Percentiles rank a stretch among this genome's conserved stretches.
Conservation (phyloP, 2,797 vertebrate species). For the Natrix natrix region DNA sequence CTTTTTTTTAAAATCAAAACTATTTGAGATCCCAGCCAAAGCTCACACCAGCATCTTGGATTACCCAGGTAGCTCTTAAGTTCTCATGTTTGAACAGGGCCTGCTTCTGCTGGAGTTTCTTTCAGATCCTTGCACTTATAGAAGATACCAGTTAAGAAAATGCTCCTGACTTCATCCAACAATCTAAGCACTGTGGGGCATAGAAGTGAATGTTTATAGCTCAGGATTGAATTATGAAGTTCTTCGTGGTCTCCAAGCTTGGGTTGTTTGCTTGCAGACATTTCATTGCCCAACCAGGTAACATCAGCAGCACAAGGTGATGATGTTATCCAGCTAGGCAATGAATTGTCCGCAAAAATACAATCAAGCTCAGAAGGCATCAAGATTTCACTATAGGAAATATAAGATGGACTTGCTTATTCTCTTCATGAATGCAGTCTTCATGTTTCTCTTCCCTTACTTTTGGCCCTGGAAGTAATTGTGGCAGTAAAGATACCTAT, state of each 20-base stretch:
- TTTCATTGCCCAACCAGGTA: background rate
- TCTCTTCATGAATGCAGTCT: background rate
- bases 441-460: background rate
- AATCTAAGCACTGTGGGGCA: background rate
- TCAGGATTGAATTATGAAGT: background rate
- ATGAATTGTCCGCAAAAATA: background rate
- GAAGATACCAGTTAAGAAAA: background rate
- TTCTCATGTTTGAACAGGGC: background rate
- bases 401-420: background rate
- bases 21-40: background rate
- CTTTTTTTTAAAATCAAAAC: background rate
- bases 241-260: background rate
- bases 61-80: background rate
- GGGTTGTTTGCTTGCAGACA: background rate
- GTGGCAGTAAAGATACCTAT: background rate
- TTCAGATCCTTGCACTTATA: background rate
- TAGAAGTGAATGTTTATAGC: background rate
- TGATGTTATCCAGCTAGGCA: background rate
- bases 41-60: background rate
- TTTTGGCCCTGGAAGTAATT: background rate
- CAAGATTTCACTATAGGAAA: background rate
- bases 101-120: background rate
- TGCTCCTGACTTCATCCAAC: background rate
- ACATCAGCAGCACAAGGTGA: background rate
- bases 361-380: background rate